Evolutionary conservation across 2,113 vertebrate genomes (phyloP), one percentile per base, ranked within the genome.

Genomic region (Pipa parva): DNA sequence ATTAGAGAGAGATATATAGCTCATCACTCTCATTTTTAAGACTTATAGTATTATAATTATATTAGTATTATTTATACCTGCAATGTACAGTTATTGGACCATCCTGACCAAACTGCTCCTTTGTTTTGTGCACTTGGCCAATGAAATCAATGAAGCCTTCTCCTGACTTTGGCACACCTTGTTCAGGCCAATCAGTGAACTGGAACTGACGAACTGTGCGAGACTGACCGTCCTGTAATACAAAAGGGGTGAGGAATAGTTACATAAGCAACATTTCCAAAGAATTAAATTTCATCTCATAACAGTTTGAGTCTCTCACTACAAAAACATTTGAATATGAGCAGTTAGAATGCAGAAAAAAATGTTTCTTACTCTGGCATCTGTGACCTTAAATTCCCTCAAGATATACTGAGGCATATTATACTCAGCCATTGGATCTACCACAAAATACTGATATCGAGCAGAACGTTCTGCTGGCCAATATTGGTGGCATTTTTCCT

Each of bases 331-430:
- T n/a, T n/a, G n/a, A n/a, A n/a, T n/a, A n/a, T n/a, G n/a, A n/a
- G n/a, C 10, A 31, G 5, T 31, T 31, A 31, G 29, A 6, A 31
- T 10, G 5, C 10, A 31, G 29, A 10, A 31, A 5, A 31, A 6
- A 31, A 10, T 5, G 29, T 15, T 42, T 74, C 94, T 90, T 74
- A 99, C 97, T 88, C 97, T 87, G 77, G 97, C 97, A 0, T 98
- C 97, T 0, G 97, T 99, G 85, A 99, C 97, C 81, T 99, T 99
- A 87, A 99, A 99, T 69, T 99, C 97, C 4, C 95, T 79, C 1
- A 99, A 91, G 81, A 99, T 97, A 80, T 98, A 99, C 84, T 97
- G 97, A 5, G 97, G 97, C 95, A 99, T 97, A 87, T 97, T 97
- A 82, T 98, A 98, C 49, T 99, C 95, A 0, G 97, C 97, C 97